These are phyloP conservation scores for Microtus montanus DNA, from an alignment of 2,113 vertebrate species.

Conservation along the genomic window DNA sequence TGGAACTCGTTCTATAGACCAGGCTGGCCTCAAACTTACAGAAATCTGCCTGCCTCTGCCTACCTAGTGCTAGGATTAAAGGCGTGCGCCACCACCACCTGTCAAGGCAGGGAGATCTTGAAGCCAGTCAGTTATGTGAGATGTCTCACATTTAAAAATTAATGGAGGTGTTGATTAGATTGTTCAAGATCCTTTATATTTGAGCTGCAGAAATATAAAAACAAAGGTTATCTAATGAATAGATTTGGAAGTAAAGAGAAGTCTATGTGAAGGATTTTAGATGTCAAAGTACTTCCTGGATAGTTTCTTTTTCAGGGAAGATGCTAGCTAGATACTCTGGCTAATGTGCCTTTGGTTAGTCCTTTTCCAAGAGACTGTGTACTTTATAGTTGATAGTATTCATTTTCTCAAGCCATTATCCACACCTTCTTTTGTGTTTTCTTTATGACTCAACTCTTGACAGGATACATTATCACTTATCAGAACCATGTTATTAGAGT, in stretches of 20 bases:
- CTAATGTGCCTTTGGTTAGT: neutral
- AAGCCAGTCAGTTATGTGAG: neutral
- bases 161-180: neutral
- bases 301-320: neutral
- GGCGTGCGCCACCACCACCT: no score
- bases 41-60: no score
- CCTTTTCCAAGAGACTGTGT: neutral
- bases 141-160: neutral
- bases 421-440: conserved; percentile 1
- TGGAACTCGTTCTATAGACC: no score
- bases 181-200: conserved; percentile 1
- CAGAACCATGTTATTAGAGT: neutral
- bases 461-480: neutral
- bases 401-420: neutral
- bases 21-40: no score
- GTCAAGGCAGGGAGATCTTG: neutral
- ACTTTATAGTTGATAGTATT: neutral
- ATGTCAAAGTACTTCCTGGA: conserved; percentile 22
- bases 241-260: neutral
- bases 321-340: neutral
- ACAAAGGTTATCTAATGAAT: conserved; percentile 19
- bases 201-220: conserved; percentile 20
- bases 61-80: no score
- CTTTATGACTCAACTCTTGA: neutral
- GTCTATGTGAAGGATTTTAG: neutral